phyloP scores from a whole-genome alignment of 2,113 vertebrate genomes.

The Phodopus roborovskii region DNA sequence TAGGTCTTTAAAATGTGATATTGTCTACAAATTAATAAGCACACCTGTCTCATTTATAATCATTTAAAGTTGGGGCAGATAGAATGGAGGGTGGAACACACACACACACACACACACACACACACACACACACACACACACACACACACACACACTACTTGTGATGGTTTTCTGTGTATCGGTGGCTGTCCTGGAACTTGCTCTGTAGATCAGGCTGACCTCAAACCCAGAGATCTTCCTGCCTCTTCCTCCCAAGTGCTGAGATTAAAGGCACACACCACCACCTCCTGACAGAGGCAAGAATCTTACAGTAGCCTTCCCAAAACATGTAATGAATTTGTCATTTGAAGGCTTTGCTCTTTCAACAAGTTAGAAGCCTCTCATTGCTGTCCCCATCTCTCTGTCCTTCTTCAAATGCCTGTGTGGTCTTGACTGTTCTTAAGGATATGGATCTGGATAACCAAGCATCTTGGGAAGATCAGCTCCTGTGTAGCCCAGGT shows the following conservation, averaged over 20 bases:
- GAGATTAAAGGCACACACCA: neutral
- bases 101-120: too few relatives aligned
- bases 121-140: too few relatives aligned
- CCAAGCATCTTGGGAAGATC: neutral
- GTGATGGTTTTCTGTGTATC: too few relatives aligned
- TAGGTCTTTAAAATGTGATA: neutral
- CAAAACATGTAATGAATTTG: neutral
- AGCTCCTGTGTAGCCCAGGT: too few relatives aligned
- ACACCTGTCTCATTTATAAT: neutral
- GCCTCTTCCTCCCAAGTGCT: neutral
- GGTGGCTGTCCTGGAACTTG: neutral
- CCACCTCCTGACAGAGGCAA: neutral
- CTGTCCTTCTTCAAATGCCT: neutral
- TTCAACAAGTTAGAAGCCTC: neutral
- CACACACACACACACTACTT: too few relatives aligned
- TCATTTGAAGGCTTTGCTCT: neutral
- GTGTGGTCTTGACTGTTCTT: neutral
- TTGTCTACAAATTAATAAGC: neutral
- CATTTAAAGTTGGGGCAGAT: neutral
- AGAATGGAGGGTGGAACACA: neutral
- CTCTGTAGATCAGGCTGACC: neutral
- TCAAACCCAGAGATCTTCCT: neutral
- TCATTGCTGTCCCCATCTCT: neutral
- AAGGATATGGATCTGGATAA: neutral
- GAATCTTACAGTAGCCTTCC: neutral